Conservation (phyloP, 2,113 vertebrate species). For the Hassar affinis region DNA sequence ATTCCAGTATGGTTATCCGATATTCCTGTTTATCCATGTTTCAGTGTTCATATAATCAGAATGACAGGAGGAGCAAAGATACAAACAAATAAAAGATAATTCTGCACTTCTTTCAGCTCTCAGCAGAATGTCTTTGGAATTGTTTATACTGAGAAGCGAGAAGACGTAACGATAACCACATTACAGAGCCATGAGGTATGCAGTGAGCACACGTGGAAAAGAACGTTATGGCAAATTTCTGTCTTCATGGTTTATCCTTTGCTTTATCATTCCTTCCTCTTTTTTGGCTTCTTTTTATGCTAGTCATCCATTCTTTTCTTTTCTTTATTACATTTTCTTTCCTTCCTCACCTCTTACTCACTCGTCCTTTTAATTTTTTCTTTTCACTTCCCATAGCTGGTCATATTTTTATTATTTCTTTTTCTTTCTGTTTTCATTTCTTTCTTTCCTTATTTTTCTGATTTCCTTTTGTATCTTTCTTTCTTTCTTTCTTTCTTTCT, state of each 20-base stretch:
- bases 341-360: too few species aligned
- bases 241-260: neutral
- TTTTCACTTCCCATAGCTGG: neutral
- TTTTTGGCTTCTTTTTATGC: too few species aligned
- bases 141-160: slow-evolving; percentile 9
- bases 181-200: too few species aligned
- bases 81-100: slow-evolving; percentile 14
- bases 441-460: neutral
- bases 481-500: neutral
- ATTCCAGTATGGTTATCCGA: slow-evolving; percentile 8
- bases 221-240: neutral
- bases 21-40: slow-evolving; percentile 1
- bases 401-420: neutral
- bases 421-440: neutral
- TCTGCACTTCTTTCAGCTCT: neutral
- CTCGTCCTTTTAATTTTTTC: neutral
- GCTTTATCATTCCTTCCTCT: neutral
- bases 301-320: too few species aligned
- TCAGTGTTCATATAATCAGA: neutral
- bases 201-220: neutral
- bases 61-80: slow-evolving; percentile 7
- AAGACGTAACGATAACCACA: neutral
- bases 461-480: neutral
- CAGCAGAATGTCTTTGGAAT: neutral
- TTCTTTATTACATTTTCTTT: neutral